These are phyloP conservation scores for Achroia grisella DNA, from an alignment of 1,140 invertebrate genomes.

Conservation along the genomic window DNA sequence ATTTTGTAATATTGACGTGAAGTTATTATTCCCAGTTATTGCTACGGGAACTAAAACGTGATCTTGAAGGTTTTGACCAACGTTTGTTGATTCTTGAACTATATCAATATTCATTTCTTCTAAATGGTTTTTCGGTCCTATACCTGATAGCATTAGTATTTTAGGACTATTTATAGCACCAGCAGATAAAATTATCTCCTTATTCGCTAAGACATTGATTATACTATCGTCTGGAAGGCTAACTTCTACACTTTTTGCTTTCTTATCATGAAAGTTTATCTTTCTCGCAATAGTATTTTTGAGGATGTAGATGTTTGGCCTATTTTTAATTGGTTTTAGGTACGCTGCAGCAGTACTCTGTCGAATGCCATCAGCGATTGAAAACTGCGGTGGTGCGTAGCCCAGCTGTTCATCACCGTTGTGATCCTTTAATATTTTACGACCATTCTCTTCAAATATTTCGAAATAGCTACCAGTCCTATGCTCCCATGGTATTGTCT, in stretches of 20 bases:
- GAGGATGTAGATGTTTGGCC: conserved; percentile 83
- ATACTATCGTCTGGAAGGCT: conserved; percentile 45
- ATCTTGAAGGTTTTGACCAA: conserved; percentile 81
- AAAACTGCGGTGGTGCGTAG: conserved; percentile 88
- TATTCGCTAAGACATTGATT: conserved; percentile 25
- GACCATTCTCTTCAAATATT: conserved; percentile 87
- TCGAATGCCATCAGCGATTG: conserved; percentile 83
- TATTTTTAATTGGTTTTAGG: conserved; percentile 79
- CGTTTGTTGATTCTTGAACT: conserved; percentile 74
- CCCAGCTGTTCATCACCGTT: conserved; percentile 86
- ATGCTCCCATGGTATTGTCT: conserved; percentile 84
- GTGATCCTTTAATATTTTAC: conserved; percentile 82
- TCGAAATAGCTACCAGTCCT: conserved; percentile 73
- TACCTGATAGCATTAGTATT: conserved; percentile 48
- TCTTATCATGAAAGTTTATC: conserved; percentile 77
- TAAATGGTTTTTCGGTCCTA: conserved; percentile 46
- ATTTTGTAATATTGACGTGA: conserved; percentile 13
- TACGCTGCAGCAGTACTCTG: conserved; percentile 92
- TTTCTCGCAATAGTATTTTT: conserved; percentile 82
- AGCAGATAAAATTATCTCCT: conserved; percentile 72
- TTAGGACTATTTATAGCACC: conserved; percentile 71
- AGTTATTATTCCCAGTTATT: conserved; percentile 13
- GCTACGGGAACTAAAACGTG: conserved; percentile 44
- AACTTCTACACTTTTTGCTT: conserved; percentile 44
- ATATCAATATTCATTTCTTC: conserved; percentile 56